These are phyloP conservation scores for Spheniscus humboldti DNA, from an alignment of 2,797 vertebrate species.

Conservation along the genomic window DNA sequence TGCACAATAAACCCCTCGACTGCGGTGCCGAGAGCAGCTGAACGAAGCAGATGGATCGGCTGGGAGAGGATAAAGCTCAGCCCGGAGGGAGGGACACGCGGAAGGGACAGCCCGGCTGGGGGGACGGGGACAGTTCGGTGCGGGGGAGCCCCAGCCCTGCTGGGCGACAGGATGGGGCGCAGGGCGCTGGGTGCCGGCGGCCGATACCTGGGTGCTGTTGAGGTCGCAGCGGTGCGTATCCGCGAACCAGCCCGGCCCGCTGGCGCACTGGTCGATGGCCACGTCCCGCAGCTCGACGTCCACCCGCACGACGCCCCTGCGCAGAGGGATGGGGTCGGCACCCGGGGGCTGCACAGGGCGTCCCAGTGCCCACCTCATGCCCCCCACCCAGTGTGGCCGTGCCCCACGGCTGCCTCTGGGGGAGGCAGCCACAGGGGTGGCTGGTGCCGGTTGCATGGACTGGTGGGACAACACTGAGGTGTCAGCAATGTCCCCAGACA, in stretches of 20 bases:
- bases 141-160: background rate
- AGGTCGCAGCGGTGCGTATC: conserved; percentile 90
- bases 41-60: conserved; percentile 42
- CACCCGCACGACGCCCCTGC: conserved; percentile 88
- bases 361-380: background rate
- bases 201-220: conserved; percentile 90
- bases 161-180: fast-evolving
- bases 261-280: conserved; percentile 86
- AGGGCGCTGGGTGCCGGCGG: fast-evolving
- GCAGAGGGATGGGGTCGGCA: background rate
- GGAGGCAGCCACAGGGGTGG: background rate
- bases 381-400: background rate
- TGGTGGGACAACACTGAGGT: fast-evolving
- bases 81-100: background rate
- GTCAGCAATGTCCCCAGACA: background rate
- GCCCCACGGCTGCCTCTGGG: background rate
- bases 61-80: conserved; percentile 24
- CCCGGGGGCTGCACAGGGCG: fast-evolving
- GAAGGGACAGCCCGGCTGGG: fast-evolving
- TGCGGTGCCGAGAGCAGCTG: background rate
- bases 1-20: conserved; percentile 51
- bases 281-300: conserved; percentile 86
- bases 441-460: fast-evolving
- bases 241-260: conserved; percentile 84
- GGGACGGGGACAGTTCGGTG: background rate